Base-by-base conservation (phyloP, 2,888 invertebrate genomes). In the Cetonia aurata region DNA sequence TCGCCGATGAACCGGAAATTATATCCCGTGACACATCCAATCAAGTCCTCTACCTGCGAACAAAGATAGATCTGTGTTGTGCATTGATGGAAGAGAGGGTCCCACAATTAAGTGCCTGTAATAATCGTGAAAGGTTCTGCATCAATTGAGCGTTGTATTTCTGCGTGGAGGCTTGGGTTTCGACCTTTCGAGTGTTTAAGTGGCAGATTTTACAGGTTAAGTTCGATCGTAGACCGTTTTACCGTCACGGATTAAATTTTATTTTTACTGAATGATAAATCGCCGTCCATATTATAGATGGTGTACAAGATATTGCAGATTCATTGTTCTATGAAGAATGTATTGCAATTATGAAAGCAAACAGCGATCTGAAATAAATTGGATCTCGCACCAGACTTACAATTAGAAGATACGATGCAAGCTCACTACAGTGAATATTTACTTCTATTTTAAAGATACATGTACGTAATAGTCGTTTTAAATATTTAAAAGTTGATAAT, bases 11-110 rank as follows among this genome's bases (percentile, higher is more conserved):
- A 75, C 77, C 78, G 80, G 77, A 80, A 81, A 70, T 75, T 76
- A 81, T 80, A 72, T 75, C 67, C 72, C 75, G 73, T 78, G 81
- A 81, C 81, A 78, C 72, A 77, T 80, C 79, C 80, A 81, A 81
- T 81, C 79, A 78, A 77, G 75, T 77, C 71, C 75, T 76, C 71
- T 78, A 78, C 79, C 77, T 78, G 77, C 73, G 71, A 67, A 70
- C 69, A 69, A 73, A 74, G 71, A 73, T 74, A 69, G 75, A 73
- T 71, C 73, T 74, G 74, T 75, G 73, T 68, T 73, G 71, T 74
- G 70, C 53, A 70, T 44, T 66, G 55, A 69, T 70, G 65, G 60
- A 46, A 33, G 60, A 48, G 60, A 42, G 67, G 73, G 71, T 72
- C 73, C 68, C 53, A 71, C 74, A 65, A 70, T 70, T 75, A 73